Base-by-base conservation (phyloP, 2,888 invertebrate species). In the Oscheius sp. region DNA sequence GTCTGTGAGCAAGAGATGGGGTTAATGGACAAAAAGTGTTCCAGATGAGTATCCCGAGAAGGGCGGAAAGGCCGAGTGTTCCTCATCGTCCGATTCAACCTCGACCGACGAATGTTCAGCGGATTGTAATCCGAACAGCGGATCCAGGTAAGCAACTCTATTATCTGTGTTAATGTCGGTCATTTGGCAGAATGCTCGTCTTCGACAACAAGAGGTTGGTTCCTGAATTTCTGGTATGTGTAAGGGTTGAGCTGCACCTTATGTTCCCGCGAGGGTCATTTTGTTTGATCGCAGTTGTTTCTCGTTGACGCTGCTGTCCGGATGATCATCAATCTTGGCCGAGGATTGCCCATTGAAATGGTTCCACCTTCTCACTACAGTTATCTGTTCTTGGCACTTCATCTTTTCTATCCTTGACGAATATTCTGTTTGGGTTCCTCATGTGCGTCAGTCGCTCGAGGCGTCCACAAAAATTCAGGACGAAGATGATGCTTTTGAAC, bases 261-360 rank as follows among this genome's bases (percentile, higher is more conserved):
- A 55, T 53, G 68, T 68, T 68, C 68, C 29, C 68, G 55, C 68
- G 68, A 55, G 55, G 68, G 68, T 68, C 68, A 68, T 68, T 68
- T 68, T 68, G 68, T 55, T 68, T 68, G 68, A 68, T 68, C 68
- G 68, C 68, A 68, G 68, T 68, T 68, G 68, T 68, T 68, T 68
- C 68, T 68, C 32, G 42, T 68, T 63, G 63, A 50, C 63, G 63
- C 68, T 65, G 60, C 50, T 55, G 35, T 68, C 68, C 55, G 35
- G 55, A 35, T 35, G 55, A 68, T 33, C 68, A 68, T 68, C 68
- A 68, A 68, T 66, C 66, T 51, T 53, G 13, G 33, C 21, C 37
- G 35, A 60, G 42, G 60, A 63, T 53, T 11, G 59, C 42, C 59
- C 55, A 32, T 35, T 7, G 37, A 68, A 68, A 55, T 68, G 68